These are phyloP conservation scores for Vicugna pacos DNA, from an alignment of 2,113 vertebrate species.

Conservation along the genomic window DNA sequence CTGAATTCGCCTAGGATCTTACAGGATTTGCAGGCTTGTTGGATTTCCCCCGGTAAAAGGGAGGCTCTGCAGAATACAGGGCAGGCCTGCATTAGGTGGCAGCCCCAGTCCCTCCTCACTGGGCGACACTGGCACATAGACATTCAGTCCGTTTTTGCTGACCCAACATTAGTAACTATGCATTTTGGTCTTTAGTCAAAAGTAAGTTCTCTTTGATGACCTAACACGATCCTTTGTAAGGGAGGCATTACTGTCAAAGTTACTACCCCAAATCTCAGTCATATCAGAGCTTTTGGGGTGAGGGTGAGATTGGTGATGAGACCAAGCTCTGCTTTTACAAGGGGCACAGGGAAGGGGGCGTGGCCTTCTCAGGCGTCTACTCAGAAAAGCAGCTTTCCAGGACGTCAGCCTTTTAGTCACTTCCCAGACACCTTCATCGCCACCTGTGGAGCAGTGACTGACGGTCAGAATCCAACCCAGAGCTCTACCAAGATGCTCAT, in stretches of 20 bases:
- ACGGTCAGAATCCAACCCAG: neutral
- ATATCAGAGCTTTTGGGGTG: neutral
- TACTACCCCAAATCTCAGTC: neutral
- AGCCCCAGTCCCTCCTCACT: neutral
- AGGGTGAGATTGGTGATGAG: neutral
- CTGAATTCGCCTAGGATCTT: neutral
- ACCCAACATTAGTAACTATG: neutral
- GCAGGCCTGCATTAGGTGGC: too few species aligned
- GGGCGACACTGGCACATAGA: fast-evolving
- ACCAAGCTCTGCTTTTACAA: neutral
- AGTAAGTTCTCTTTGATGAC: neutral
- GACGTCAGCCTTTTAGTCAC: too few species aligned
- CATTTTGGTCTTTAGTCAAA: neutral
- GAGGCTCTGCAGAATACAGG: neutral
- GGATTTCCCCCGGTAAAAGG: neutral
- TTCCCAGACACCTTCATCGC: fast-evolving
- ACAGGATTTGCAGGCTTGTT: neutral
- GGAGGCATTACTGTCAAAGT: neutral
- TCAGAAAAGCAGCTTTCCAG: neutral
- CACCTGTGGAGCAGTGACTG: neutral
- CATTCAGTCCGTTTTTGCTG: neutral
- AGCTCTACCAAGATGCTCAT: neutral
- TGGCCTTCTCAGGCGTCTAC: neutral
- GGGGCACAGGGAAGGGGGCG: neutral
- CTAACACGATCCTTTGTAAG: neutral